Base-by-base conservation (phyloP, 1,140 invertebrate genomes). In the Elysia chlorotica region DNA sequence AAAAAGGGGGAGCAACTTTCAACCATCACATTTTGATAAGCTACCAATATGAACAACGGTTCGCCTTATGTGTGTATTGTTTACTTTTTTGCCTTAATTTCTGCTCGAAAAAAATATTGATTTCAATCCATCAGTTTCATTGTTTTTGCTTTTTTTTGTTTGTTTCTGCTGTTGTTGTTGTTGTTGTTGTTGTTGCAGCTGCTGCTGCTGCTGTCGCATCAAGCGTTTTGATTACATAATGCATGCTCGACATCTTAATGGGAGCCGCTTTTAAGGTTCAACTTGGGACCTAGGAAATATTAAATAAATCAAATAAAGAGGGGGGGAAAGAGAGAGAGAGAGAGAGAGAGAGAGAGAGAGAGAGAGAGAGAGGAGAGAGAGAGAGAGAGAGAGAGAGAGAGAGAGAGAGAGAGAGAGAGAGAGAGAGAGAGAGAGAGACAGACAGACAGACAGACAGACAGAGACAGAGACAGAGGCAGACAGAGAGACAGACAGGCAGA, bases 341-440 rank as follows among this genome's bases (percentile, higher is more conserved):
- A 54, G 41, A 68, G 56, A 71, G 69, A 71, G 69, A 71, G 36
- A 71, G 69, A 61, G 33, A 62, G 36, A 71, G 69, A 41, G 69
- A 48, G 38, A 31, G 35, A 38, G 36, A 71, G 56, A 10, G 10
- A 25, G 5, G 35, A 66, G 35, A 41, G 35, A 65, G 14, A 14
- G 35, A 37, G 28, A 14, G 35, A 37, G 35, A 35, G 35, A 3
- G 35, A 66, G 65, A 66, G 65, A 66, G 37, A 66, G 65, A 66
- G 65, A 66, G 65, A 66, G 65, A 41, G 65, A 66, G 65, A 66
- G 65, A 66, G 65, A 66, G 65, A 66, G 65, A 38, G 65, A 66
- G 65, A 66, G 38, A 68, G 65, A 30, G 2, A 68, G 65, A 53
- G 38, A 68, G 38, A 68, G 23, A 68, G 65, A 68, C 37, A 68